Percentiles rank a stretch among this genome's conserved stretches.
Conservation (phyloP, 2,888 invertebrate genomes). For the Diarsia brunnea region DNA sequence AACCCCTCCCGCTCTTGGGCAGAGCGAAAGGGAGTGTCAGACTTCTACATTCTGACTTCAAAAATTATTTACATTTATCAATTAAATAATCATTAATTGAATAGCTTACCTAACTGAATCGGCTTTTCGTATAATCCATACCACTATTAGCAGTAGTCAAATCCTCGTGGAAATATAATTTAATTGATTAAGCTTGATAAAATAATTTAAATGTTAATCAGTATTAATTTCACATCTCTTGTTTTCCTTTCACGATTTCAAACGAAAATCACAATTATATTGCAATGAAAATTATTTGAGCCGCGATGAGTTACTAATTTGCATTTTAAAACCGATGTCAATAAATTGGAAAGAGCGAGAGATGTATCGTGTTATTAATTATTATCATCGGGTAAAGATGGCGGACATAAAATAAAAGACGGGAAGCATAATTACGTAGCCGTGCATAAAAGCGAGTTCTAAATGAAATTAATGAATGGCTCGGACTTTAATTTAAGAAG, state of each 20-base stretch:
- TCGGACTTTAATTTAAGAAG: slow-evolving; percentile 5
- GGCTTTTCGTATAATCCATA: neutral
- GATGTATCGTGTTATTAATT: slow-evolving; percentile 30
- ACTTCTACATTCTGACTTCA: too few species aligned
- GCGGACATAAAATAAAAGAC: slow-evolving; percentile 20
- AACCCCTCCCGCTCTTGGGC: too few species aligned
- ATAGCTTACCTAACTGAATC: neutral
- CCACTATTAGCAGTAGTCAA: neutral
- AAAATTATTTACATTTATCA: too few species aligned
- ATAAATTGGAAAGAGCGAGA: slow-evolving; percentile 4
- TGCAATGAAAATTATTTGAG: slow-evolving; percentile 38
- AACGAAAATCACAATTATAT: slow-evolving; percentile 35
- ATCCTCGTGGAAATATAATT: slow-evolving; percentile 11
- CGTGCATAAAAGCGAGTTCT: slow-evolving; percentile 9
- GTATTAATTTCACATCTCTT: slow-evolving; percentile 12
- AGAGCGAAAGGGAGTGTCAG: too few species aligned
- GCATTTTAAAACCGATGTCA: slow-evolving; percentile 29
- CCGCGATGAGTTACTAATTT: slow-evolving; percentile 28
- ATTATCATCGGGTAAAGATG: slow-evolving; percentile 16
- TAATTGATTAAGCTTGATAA: slow-evolving; percentile 9
- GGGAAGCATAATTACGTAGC: slow-evolving; percentile 12
- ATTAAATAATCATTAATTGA: too few species aligned
- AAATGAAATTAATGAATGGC: slow-evolving; percentile 21
- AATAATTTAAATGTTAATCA: slow-evolving; percentile 1
- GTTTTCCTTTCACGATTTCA: slow-evolving; percentile 16